Base-by-base conservation (phyloP, 92 coral and sea anemone species). In the Epizoanthus stellaris region DNA sequence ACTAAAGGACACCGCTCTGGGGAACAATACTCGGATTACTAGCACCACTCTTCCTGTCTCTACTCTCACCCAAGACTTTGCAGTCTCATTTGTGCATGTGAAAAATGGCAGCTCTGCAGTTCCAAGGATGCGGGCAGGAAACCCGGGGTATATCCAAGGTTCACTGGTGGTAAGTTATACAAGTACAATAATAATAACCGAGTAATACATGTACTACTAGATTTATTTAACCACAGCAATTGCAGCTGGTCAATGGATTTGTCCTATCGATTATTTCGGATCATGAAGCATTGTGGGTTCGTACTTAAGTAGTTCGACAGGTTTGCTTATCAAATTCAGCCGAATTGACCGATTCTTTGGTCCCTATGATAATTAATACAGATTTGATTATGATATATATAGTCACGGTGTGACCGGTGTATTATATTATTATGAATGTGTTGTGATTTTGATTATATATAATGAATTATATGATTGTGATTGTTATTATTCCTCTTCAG, bases 131-230 rank as follows among this genome's bases (percentile, higher is more conserved):
- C 91, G 98, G 59, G 89, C 98, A 16, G 99, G 99, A 53, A 96
- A 94, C 81, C 99, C 99, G 70, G 99, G 99, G 64, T 96, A 96
- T 88, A 34, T 87, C 47, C 89, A 38, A 39, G 99, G 98, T 64
- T 89, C 85, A 54, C 94, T 88, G 20, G 90, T 96, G 84, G 65
- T 96, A 82, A 89, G 90, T 80, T 81, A 75, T 38, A 80, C 19
- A 30, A 47, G 12, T 75, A 82, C 52, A 71, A 15, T n/a, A 42
- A 87, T 34, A 70, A 6, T 52, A 52, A 52, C 14, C 14, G 12
- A 52, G 2, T 9, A 52, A 13, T 2, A 52, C 56, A 52, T 52
- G 56, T 52, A 9, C 13, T 52, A 52, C 56, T 6, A 10, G 14
- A 52, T 52, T 52, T 52, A 52, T 3, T 52, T 12, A 52, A 13